Conservation (phyloP, 64 coral and sea anemone genomes). For the Montipora sp. region DNA sequence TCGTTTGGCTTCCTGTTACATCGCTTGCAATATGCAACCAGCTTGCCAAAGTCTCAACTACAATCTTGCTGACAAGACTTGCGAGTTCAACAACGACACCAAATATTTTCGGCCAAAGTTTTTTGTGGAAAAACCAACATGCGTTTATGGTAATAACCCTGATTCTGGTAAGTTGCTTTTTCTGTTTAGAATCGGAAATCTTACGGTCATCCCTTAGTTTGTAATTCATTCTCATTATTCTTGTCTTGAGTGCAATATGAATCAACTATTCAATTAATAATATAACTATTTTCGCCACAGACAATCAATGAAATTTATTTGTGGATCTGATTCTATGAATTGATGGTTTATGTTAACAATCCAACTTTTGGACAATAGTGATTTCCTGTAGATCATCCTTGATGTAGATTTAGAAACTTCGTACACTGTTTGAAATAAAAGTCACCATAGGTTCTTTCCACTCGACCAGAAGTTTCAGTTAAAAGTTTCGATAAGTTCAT, state of each 20-base stretch:
- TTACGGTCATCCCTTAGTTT: not conserved
- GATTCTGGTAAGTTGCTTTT: conserved; percentile 21
- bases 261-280: no score
- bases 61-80: conserved; percentile 27
- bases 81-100: conserved; percentile 33
- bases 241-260: not conserved
- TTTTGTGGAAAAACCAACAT: conserved; percentile 7
- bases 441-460: no score
- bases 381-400: no score
- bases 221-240: not conserved
- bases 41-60: conserved; percentile 10
- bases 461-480: no score
- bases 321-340: no score
- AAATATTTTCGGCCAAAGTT: conserved; percentile 7
- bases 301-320: no score
- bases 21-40: not conserved
- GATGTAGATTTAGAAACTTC: no score
- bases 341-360: no score
- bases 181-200: not conserved
- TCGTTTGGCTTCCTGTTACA: not conserved
- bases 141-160: not conserved
- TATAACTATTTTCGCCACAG: no score
- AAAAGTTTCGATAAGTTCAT: no score
- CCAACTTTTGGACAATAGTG: no score
- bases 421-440: no score